Evolutionary conservation across 2,113 vertebrate genomes (phyloP), one percentile per base, ranked within the genome.

Genomic region (Pleuronectes platessa): DNA sequence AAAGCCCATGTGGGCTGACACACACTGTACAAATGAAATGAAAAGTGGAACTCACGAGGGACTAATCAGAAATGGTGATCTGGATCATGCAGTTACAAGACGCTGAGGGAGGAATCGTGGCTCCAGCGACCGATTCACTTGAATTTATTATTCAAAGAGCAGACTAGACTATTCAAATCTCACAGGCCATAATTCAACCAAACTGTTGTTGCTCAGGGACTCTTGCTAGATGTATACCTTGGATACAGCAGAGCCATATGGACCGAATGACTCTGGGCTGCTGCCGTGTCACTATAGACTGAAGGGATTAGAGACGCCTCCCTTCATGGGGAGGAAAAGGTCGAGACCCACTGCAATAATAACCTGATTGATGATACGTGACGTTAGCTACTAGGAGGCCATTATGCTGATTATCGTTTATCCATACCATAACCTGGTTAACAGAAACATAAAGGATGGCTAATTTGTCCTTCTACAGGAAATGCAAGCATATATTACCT

Each of bases 211-310:
- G 61, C 61, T 49, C 24, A 49, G 54, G 11, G 71, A 64, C 68
- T 56, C n/a, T 54, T 49, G 55, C 61, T 42, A 54, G 75, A 79
- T 82, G 79, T 82, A 80, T 71, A 35, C 8, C 62, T 59, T 53
- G 24, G 62, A 31, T 81, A 37, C 49, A 61, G 49, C 14, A 45
- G 62, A 72, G 62, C 71, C 78, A 84, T 82, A 78, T 73, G 75
- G 78, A 81, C 78, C 51, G 62, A 79, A 87, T 67, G 60, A 79
- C 59, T 55, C 31, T 59, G 3, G 5, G 17, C 40, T 63, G 66
- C 67, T 78, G 37, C 35, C 78, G 53, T 83, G 62, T 78, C 61
- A 63, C 77, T 78, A 45, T 60, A 27, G 55, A 45, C 21, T 42
- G 42, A 31, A 68, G 45, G 31, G 58, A 71, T 70, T 59, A 67